phyloP scores from a whole-genome alignment of 2,888 invertebrate genomes.

The Trichacis sp. region DNA sequence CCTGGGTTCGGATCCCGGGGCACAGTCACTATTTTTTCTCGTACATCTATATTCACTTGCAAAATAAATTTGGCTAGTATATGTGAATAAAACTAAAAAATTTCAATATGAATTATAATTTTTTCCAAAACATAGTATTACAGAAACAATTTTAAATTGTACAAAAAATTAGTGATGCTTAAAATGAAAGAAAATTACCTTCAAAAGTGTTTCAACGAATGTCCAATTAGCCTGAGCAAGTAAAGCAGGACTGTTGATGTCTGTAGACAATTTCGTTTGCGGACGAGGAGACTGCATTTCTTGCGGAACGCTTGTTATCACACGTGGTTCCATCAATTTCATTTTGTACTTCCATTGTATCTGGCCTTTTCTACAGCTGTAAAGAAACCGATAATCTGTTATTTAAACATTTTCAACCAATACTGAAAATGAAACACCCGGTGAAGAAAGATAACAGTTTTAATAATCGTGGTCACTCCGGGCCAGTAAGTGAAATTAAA shows the following conservation, averaged over 20 bases:
- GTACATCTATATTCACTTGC: too few species aligned
- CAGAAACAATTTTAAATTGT: background rate
- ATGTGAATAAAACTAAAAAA: too few species aligned
- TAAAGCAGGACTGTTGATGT: conserved; percentile 82
- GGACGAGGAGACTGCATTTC: conserved; percentile 66
- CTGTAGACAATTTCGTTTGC: conserved; percentile 73
- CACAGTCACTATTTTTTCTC: background rate
- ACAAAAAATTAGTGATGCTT: background rate
- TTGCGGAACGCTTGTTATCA: conserved; percentile 59
- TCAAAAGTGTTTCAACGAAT: conserved; percentile 96
- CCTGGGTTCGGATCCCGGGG: too few species aligned
- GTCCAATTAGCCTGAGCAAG: conserved; percentile 98
- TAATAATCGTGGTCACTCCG: too few species aligned
- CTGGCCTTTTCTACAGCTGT: conserved; percentile 65
- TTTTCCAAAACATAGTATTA: too few species aligned
- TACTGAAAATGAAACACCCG: too few species aligned
- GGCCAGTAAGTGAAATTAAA: too few species aligned
- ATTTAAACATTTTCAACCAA: too few species aligned
- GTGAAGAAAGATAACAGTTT: too few species aligned
- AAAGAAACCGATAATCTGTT: background rate
- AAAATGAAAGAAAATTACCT: conserved; percentile 75
- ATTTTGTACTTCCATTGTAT: conserved; percentile 68
- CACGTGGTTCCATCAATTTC: conserved; percentile 65
- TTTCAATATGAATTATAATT: too few species aligned
- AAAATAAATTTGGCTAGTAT: too few species aligned